These are phyloP conservation scores for Sciurus vulgaris DNA, from an alignment of 2,797 vertebrate genomes.

Conservation along the genomic window DNA sequence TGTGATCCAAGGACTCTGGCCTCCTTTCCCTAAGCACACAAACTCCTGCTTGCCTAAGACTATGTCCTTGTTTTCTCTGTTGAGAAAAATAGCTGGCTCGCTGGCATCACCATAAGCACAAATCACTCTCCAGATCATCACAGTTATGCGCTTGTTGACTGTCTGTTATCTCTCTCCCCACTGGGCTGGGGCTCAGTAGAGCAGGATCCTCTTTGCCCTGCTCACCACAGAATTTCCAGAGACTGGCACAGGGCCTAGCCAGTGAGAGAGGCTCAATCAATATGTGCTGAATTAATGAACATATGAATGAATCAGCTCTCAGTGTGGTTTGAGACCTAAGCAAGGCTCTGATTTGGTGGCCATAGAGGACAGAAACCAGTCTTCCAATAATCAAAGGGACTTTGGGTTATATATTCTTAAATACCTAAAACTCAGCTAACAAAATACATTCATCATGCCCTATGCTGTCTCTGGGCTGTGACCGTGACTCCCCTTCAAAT, in stretches of 20 bases:
- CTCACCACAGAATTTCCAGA: neutral
- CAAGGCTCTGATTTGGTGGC: neutral
- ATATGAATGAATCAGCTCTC: neutral
- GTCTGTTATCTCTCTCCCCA: neutral
- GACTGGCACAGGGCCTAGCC: neutral
- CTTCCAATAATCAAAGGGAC: neutral
- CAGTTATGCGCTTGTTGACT: neutral
- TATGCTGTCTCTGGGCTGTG: neutral
- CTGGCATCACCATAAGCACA: neutral
- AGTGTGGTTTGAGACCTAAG: neutral
- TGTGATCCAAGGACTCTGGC: neutral
- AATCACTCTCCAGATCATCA: too few species aligned
- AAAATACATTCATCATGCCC: neutral
- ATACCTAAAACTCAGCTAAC: neutral
- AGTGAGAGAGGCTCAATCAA: neutral
- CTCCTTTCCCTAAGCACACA: neutral
- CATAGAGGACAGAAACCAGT: neutral
- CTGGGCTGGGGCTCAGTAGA: neutral
- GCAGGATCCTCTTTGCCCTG: neutral
- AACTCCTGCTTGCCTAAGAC: neutral
- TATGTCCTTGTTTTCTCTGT: neutral
- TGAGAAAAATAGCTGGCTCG: neutral
- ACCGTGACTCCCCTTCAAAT: neutral
- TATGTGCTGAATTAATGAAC: neutral
- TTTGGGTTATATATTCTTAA: neutral